phyloP scores from a whole-genome alignment of 2,113 vertebrate genomes.

The Marmota flaviventris region DNA sequence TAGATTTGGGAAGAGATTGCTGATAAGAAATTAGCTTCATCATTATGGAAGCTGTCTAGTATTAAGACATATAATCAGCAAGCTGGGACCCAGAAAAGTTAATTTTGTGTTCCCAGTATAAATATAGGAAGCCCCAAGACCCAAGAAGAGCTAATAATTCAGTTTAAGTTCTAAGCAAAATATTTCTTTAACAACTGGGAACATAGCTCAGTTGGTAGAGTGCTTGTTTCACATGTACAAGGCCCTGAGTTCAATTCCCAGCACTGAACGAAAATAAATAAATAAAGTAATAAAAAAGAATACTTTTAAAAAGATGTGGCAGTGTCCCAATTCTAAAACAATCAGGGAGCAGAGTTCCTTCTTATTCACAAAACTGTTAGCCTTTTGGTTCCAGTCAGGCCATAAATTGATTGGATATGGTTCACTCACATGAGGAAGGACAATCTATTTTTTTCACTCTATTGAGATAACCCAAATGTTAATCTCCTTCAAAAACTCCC shows the following conservation, averaged over 20 bases:
- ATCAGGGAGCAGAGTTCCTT: neutral
- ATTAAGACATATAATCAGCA: accelerated
- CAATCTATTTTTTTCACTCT: neutral
- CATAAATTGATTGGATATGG: neutral
- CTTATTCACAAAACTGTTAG: neutral
- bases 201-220: no score
- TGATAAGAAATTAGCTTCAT: neutral
- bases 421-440: neutral
- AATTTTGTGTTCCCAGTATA: accelerated
- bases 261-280: no score
- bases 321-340: neutral
- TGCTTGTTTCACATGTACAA: no score
- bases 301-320: no score
- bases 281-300: no score
- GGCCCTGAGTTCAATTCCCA: no score
- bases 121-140: neutral
- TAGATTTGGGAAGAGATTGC: neutral
- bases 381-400: neutral
- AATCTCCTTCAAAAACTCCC: neutral
- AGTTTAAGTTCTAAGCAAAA: neutral
- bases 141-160: neutral
- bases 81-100: neutral
- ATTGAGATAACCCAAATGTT: neutral
- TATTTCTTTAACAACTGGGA: no score
- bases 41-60: neutral